Percentiles rank a stretch among this genome's conserved stretches.
Conservation (phyloP, 1,140 invertebrate genomes). For the Diachasmimorpha longicaudata region DNA sequence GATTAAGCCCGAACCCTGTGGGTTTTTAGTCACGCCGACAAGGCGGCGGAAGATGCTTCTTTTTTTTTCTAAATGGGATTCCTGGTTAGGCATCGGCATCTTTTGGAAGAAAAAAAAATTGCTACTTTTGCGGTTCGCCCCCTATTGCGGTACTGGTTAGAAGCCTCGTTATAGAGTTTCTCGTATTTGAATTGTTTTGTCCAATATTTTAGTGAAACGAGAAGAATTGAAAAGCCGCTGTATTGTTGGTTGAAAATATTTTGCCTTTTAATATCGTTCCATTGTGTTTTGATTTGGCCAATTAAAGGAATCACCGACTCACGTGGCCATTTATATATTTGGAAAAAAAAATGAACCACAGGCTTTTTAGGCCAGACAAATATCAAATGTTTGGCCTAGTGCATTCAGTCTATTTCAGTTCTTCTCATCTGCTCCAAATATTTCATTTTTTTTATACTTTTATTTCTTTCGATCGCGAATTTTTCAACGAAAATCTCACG, state of each 20-base stretch:
- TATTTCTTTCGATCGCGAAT: not conserved
- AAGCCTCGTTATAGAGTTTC: not conserved
- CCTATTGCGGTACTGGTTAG: slow-evolving; percentile 6
- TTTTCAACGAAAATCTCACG: slow-evolving; percentile 41
- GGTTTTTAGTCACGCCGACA: slow-evolving; percentile 11
- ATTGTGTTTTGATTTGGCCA: not conserved
- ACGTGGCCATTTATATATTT: not conserved
- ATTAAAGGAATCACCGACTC: not conserved
- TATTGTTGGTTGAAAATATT: not conserved
- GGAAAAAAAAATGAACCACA: not conserved
- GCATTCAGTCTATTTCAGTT: no score
- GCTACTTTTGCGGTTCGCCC: slow-evolving; percentile 12
- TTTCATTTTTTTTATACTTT: not conserved
- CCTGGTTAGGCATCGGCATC: not conserved
- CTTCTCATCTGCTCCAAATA: not conserved
- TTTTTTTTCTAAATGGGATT: slow-evolving; percentile 6
- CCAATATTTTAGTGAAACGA: not conserved
- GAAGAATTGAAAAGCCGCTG: not conserved
- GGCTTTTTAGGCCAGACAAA: no score
- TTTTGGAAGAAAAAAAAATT: slow-evolving; percentile 5
- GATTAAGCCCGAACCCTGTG: not conserved
- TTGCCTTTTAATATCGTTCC: not conserved
- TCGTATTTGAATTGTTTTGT: not conserved
- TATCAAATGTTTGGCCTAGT: no score
- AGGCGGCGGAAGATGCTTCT: slow-evolving; percentile 2